Percentiles rank a stretch among this genome's conserved stretches.
Conservation (phyloP, 2,888 invertebrate genomes). For the Gymnocheta viridis region DNA sequence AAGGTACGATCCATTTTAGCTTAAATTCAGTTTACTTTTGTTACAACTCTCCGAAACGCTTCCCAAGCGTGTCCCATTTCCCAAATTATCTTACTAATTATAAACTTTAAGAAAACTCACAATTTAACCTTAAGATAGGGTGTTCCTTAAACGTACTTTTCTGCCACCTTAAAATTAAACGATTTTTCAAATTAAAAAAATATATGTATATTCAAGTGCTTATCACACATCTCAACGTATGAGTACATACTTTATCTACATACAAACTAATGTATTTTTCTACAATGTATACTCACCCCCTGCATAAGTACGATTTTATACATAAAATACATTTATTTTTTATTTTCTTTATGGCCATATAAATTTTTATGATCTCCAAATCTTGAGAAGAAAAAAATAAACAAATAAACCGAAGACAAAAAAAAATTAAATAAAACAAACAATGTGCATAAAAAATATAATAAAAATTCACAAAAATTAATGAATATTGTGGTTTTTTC, state of each 20-base stretch:
- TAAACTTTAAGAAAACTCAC: background rate
- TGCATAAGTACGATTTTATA: background rate
- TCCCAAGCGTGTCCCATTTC: too few species aligned
- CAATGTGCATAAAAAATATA: constrained; percentile 16
- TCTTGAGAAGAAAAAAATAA: constrained; percentile 10
- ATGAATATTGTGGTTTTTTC: constrained; percentile 40
- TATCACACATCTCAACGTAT: background rate
- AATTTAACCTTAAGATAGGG: background rate
- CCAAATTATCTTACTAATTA: too few species aligned
- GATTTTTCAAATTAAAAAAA: background rate
- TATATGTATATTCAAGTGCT: background rate
- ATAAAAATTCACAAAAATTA: constrained; percentile 39
- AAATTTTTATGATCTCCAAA: constrained; percentile 54
- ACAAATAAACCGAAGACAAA: background rate
- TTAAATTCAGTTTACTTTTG: too few species aligned
- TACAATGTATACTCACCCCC: background rate
- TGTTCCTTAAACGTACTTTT: background rate
- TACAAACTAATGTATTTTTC: background rate
- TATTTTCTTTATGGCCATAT: constrained; percentile 41
- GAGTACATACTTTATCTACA: background rate
- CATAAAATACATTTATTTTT: constrained; percentile 38
- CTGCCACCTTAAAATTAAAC: background rate
- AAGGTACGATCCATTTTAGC: too few species aligned
- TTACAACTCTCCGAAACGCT: too few species aligned
- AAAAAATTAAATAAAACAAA: constrained; percentile 19